These are phyloP conservation scores for Nomada fucata DNA, from an alignment of 2,888 invertebrate genomes.

Conservation along the genomic window DNA sequence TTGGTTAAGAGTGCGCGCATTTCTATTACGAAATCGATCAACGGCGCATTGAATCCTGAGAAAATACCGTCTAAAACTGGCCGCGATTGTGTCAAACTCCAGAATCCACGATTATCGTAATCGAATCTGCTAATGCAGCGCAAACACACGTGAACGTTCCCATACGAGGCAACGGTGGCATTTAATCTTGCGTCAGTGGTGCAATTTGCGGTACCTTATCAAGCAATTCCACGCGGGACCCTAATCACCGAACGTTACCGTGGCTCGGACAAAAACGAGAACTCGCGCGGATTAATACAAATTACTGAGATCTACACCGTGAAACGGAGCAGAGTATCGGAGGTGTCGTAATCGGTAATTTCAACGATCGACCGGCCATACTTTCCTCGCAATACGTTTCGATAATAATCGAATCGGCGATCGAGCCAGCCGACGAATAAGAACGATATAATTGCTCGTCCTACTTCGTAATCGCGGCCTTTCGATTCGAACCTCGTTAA, in stretches of 20 bases:
- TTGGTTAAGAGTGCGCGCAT: neutral
- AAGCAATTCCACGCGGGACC: slow-evolving; percentile 46
- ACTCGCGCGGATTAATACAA: slow-evolving; percentile 45
- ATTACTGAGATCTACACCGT: slow-evolving; percentile 33
- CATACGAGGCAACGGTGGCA: slow-evolving; percentile 8
- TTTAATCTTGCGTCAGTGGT: slow-evolving; percentile 23
- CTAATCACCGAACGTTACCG: slow-evolving; percentile 45
- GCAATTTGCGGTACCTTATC: slow-evolving; percentile 44
- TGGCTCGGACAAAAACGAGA: slow-evolving; percentile 12
- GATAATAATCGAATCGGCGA: slow-evolving; percentile 46
- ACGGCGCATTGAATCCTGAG: neutral
- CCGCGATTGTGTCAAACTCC: slow-evolving; percentile 3
- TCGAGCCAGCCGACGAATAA: slow-evolving; percentile 24
- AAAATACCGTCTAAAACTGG: slow-evolving; percentile 2
- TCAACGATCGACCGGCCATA: slow-evolving; percentile 1
- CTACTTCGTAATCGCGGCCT: slow-evolving; percentile 48
- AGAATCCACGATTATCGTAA: slow-evolving; percentile 15
- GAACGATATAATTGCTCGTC: slow-evolving; percentile 52
- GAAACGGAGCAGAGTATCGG: neutral
- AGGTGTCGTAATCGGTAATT: slow-evolving; percentile 50
- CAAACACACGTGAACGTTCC: slow-evolving; percentile 12
- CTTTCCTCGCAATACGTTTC: slow-evolving; percentile 14
- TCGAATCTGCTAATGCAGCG: slow-evolving; percentile 19
- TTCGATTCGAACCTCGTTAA: slow-evolving; percentile 19
- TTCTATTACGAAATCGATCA: neutral